Percentiles rank a stretch among this genome's conserved stretches.
These are phyloP conservation scores for Rhinoptilus africanus DNA, from an alignment of 2,113 vertebrate species.

Conservation along the genomic window DNA sequence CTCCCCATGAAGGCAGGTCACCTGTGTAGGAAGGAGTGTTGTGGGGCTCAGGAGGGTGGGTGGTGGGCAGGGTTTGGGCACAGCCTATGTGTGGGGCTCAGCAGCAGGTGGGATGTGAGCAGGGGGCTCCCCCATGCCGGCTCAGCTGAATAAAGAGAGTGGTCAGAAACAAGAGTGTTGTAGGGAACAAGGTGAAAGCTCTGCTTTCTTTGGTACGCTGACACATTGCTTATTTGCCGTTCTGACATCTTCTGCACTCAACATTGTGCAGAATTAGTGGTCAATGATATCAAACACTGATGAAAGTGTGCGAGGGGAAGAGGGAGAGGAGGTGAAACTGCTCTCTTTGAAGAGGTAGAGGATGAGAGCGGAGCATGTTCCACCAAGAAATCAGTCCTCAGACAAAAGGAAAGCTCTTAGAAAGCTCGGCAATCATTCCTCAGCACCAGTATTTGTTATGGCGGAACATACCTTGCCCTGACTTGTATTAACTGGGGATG, in stretches of 20 bases:
- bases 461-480: background rate
- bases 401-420: background rate
- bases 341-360: background rate
- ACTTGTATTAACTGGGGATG: background rate
- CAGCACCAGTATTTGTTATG: background rate
- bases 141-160: background rate
- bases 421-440: background rate
- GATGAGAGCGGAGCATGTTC: background rate
- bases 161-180: background rate
- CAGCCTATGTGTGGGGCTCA: background rate
- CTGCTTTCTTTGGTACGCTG: background rate
- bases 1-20: fast-evolving
- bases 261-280: background rate
- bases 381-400: background rate
- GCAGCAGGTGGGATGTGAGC: background rate
- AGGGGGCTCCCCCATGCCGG: fast-evolving
- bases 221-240: background rate
- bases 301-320: fast-evolving
- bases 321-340: background rate
- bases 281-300: background rate
- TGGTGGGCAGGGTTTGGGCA: background rate
- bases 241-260: background rate
- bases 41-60: background rate
- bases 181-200: background rate
- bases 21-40: background rate